Percentiles rank a stretch among this genome's conserved stretches.
Evolutionary conservation across 2,113 vertebrate species (phyloP).

Genomic region (Narcine bancroftii): DNA sequence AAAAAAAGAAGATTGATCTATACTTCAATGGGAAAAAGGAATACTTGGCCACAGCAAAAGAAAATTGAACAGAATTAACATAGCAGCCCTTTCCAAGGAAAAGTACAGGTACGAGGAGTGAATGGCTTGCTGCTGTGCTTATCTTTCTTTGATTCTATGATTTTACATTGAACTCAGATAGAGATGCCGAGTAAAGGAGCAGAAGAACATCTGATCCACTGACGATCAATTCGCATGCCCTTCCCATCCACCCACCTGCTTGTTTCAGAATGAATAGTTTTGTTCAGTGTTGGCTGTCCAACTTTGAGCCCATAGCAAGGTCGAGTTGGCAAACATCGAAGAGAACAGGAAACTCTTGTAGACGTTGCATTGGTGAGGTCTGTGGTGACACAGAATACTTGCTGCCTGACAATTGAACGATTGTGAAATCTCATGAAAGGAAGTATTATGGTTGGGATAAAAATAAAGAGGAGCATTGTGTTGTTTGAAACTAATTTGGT

Average conservation of each 20-base stretch:
- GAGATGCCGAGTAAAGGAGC: background rate
- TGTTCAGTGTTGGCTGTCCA: background rate
- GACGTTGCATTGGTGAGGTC: background rate
- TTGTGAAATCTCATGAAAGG: background rate
- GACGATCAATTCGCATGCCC: background rate
- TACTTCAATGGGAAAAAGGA: too few relatives aligned
- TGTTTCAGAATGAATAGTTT: constrained; percentile 7
- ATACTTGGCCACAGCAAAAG: too few relatives aligned
- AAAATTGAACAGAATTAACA: too few relatives aligned
- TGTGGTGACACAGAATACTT: background rate
- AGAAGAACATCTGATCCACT: background rate
- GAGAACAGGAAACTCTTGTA: background rate
- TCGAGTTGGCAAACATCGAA: too few relatives aligned
- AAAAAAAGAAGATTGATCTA: too few relatives aligned
- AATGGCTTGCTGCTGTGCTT: too few relatives aligned
- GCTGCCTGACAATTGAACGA: background rate
- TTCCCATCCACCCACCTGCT: background rate
- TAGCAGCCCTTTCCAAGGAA: too few relatives aligned
- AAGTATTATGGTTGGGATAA: too few relatives aligned
- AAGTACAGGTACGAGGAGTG: too few relatives aligned
- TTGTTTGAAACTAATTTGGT: background rate
- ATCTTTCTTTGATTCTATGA: too few relatives aligned
- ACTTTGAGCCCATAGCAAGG: background rate
- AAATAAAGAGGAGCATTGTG: background rate
- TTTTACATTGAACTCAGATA: background rate